Percentiles rank a stretch among this genome's conserved stretches.
Conservation (phyloP, 2,113 vertebrate genomes). For the Chamaea fasciata region DNA sequence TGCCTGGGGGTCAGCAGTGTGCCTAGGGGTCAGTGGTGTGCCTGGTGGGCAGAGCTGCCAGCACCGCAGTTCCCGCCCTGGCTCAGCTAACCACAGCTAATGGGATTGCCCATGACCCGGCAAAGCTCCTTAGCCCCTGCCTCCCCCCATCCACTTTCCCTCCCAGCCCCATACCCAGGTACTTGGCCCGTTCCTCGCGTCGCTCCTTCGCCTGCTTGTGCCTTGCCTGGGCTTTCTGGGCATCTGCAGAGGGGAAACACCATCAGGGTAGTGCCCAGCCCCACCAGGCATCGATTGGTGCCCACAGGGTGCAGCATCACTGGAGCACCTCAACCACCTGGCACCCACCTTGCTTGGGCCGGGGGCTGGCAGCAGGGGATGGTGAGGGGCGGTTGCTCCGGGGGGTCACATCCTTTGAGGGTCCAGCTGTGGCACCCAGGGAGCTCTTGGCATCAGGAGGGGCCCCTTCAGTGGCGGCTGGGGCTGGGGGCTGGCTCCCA, state of each 20-base stretch:
- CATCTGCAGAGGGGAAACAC: constrained; percentile 69
- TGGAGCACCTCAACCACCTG: rapidly evolving
- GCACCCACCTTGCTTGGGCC: constrained; percentile 69
- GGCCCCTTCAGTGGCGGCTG: not conserved
- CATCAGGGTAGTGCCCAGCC: rapidly evolving
- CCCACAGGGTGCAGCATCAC: not conserved
- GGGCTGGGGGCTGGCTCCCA: not conserved
- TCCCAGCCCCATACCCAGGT: constrained; percentile 77
- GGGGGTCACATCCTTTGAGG: not conserved
- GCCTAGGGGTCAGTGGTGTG: rapidly evolving
- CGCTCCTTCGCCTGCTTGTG: constrained; percentile 91
- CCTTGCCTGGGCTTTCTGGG: constrained; percentile 86
- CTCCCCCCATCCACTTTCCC: not conserved
- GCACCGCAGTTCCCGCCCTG: not conserved
- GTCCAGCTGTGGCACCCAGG: rapidly evolving
- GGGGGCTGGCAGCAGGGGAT: constrained; percentile 18
- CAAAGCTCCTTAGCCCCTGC: constrained; percentile 28
- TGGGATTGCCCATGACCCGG: not conserved
- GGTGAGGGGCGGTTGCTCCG: not conserved
- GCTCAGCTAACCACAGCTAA: not conserved
- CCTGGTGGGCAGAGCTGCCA: not conserved
- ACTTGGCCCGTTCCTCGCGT: constrained; percentile 90
- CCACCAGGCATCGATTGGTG: rapidly evolving
- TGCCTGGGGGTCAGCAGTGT: rapidly evolving
- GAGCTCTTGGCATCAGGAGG: not conserved